Base-by-base conservation (phyloP, 2,113 vertebrate species). In the Chionomys nivalis region DNA sequence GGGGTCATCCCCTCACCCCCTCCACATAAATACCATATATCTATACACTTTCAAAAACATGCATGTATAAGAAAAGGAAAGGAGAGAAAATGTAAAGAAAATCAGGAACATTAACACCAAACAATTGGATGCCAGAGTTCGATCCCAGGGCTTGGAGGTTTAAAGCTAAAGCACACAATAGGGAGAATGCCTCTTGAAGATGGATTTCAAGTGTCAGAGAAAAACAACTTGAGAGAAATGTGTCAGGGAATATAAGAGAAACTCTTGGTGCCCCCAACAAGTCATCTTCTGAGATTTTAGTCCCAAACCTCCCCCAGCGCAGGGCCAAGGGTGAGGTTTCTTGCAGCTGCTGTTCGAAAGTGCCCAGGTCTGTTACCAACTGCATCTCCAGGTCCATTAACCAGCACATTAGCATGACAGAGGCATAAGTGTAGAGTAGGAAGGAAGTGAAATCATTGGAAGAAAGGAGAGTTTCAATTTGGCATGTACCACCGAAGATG, bases 351-450 rank as follows among this genome's bases (percentile, higher is more conserved):
- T 97, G 77, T 79, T 93, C 87, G 90, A 98, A 96, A 97, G 93
- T 92, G 72, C 72, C 8, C 24, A 93, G 97, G 93, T 97, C 97
- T 98, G 98, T 98, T 98, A 98, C 98, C 97, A 98, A 98, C 87
- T 79, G 95, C 96, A 98, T 97, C 97, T 97, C 94, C 82, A 98
- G 90, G 93, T 63, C 97, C 96, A 98, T 97, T 97, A 97, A 97
- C 95, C 73, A 97, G 94, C 93, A 55, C 93, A 97, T 97, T 97
- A 96, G 94, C 73, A 96, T 76, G 95, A 97, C 92, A 90, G 98
- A 98, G 97, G 92, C 93, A 92, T 94, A 97, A 68, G 89, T 70
- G 93, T 92, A 96, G 39, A 85, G 70, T 70, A 96, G 95, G 92
- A 95, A 98, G 91, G 52, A 89, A 44, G 65, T 66, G 92, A 96